Evolutionary conservation across 1,140 invertebrate genomes (phyloP), one percentile per base, ranked within the genome.

Genomic region (Cephus cinctus): DNA sequence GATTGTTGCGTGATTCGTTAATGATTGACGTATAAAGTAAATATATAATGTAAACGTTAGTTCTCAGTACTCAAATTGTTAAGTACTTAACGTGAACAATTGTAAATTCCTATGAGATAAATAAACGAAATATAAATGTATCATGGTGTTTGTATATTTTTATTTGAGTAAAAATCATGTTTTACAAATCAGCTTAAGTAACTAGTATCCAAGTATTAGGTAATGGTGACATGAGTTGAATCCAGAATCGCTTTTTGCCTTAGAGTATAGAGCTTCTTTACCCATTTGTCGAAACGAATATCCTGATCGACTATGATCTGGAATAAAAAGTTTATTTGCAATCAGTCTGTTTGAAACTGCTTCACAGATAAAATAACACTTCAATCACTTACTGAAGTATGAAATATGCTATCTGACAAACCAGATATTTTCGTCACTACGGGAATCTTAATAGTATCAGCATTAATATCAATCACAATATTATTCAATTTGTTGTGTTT

Each of bases 231-330:
- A 30, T 64, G 61, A 8, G 43, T 34, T 30, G 61, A 50, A 38
- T 75, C 72, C 5, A 46, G 47, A 34, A 75, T 54, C 25, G 72
- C 75, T 56, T 77, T 77, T 44, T 78, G 76, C 38, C 76, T 57
- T 11, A 77, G 44, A 16, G 62, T 67, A 25, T 74, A 78, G 2
- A 78, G 50, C 41, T 78, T 78, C 42, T 77, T 78, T 2, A 77
- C 73, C 76, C 76, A 78, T 52, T 67, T 77, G 18, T 77, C 75
- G 46, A 77, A 71, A 32, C 68, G 75, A 27, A 51, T 34, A 23
- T 77, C 68, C 54, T 73, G 72, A 47, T 76, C 75, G 8, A 66
- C 49, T 32, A 68, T 60, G 52, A 78, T 75, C 76, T 78, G 45
- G 42, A 61, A 66, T 12, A 14, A 31, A 25, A 34, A 40, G 43